phyloP scores from a whole-genome alignment of 2,113 vertebrate species.

The Coturnix japonica region DNA sequence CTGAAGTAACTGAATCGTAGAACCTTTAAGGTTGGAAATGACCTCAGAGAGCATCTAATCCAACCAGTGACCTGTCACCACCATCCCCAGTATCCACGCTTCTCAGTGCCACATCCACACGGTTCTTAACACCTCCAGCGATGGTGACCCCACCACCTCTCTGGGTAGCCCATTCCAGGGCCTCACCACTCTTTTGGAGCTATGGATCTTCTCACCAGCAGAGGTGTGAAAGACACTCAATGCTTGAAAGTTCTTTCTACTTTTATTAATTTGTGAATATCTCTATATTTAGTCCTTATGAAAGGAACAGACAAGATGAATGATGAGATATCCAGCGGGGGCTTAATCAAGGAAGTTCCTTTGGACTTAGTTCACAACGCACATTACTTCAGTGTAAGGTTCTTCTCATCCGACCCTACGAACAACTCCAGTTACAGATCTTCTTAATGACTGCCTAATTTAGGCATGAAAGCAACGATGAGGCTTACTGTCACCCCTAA shows the following conservation, averaged over 20 bases:
- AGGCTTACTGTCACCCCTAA: background rate
- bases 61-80: too few species aligned
- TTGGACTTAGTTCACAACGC: background rate
- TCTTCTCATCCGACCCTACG: background rate
- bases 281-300: background rate
- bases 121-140: too few species aligned
- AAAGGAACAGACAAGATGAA: background rate
- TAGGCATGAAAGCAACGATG: background rate
- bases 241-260: background rate
- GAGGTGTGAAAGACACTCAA: background rate
- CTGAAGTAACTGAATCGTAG: background rate
- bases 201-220: background rate
- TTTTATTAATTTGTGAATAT: background rate
- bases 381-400: rapidly evolving
- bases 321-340: background rate
- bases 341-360: background rate
- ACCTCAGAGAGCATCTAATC: too few species aligned
- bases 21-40: too few species aligned
- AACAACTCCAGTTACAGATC: background rate
- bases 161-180: too few species aligned
- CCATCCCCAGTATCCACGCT: too few species aligned
- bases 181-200: too few species aligned
- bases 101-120: too few species aligned
- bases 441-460: conserved; percentile 3
- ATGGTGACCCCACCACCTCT: too few species aligned